Evolutionary conservation across 2,113 vertebrate genomes (phyloP), one percentile per base, ranked within the genome.

Genomic region (Lampris incognitus): DNA sequence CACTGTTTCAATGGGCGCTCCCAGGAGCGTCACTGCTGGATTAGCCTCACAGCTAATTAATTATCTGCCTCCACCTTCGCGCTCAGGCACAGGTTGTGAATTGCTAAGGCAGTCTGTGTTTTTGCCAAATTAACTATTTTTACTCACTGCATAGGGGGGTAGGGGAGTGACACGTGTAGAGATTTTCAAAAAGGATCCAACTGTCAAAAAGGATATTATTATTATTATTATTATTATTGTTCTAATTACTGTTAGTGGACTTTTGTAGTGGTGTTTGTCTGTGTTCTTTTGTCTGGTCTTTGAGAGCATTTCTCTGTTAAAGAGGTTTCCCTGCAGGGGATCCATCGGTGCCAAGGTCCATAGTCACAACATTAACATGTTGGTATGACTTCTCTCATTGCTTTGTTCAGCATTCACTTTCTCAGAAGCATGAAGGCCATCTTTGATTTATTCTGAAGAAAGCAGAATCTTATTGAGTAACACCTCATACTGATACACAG

Each of bases 41-140:
- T 83, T 89, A 84, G 83, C 85, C 72, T 86, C 72, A 51, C 76
- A 67, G 79, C 84, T 87, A 88, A 87, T 84, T 69, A 5, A 40
- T 24, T 85, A 87, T 75, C 78, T 68, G 68, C 65, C 80, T 66
- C 69, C 24, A 24, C 68, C 52, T 62, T 85, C 71, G 79, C 84
- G 68, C 69, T 70, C 74, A 72, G 69, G 75, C 70, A 86, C 62
- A 59, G 54, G 62, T 64, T 52, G 73, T 51, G 72, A 73, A 84
- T 63, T 76, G 80, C 85, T 40, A 61, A 58, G 46, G 74, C 79
- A 44, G 65, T 78, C 80, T 60, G 11, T 50, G 49, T 78, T 66
- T 67, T 76, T 82, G 82, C 80, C 84, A 89, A 87, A 92, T 85
- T 64, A 82, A 88, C 86, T 89, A 89, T 91, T 91, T 93, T 89